Base-by-base conservation (phyloP, 2,797 vertebrate genomes). In the Phataginus tetradactyla region DNA sequence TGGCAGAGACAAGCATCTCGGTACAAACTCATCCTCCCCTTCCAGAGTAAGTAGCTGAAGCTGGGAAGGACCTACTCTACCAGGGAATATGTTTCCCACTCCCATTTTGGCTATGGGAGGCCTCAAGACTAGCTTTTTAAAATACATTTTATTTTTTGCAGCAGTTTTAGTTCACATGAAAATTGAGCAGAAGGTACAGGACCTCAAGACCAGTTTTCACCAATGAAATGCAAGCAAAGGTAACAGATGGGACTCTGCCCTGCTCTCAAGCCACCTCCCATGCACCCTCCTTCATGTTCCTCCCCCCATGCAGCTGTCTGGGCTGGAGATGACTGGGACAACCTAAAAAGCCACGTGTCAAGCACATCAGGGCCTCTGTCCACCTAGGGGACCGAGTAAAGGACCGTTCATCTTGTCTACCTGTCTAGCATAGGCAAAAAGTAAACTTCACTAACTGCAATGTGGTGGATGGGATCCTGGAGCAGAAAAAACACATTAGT, bases 271-370 rank as follows among this genome's bases (percentile, higher is more conserved):
- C 0, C 0, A 9, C 21, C 13, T 3, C 32, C 7, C 3, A 1
- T 1, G 25, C 11, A 7, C 29, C 18, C 37, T 45, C 11, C 69
- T n/a, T n/a, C n/a, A 23, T 0, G 12, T 15, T 6, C 2, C 0
- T 32, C 5, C 29, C 5, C 5, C 27, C 32, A 32, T 29, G 29
- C 10, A 1, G 51, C 51, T 51, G 17, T 11, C 7, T 18, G 21
- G 59, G 27, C 12, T 32, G 37, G 13, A 32, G 74, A 51, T 23
- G n/a, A 77, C 32, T 39, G 51, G 32, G 49, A 72, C 6, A 45
- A 17, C 25, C 29, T 45, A 29, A 25, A 45, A 57, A 90, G n/a
- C 42, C 77, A 32, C 0, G 4, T 3, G 75, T 12, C 34, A 20
- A 72, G 32, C 0, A 45, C 13, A 17, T 69, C 37, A 49, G 57